These are phyloP conservation scores for Pemphigus obesinymphae DNA, from an alignment of 1,140 invertebrate species.

Conservation along the genomic window DNA sequence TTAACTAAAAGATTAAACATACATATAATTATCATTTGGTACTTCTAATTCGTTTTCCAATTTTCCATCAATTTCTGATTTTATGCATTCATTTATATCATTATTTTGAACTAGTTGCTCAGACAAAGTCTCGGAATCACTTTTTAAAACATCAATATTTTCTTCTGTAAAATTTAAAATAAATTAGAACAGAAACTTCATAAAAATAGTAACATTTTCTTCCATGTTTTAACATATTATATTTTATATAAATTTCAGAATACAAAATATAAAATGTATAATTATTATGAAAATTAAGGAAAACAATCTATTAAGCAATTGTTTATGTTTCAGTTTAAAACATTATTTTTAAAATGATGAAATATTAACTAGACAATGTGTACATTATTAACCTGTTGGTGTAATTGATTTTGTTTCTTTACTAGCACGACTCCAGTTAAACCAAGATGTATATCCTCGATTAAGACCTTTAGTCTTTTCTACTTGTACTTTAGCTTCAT, in stretches of 20 bases:
- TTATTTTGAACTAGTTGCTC: neutral
- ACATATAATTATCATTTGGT: slow-evolving; percentile 13
- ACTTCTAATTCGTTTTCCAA: neutral
- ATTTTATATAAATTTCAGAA: neutral
- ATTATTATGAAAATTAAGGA: neutral
- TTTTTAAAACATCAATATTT: slow-evolving; percentile 11
- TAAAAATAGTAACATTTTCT: neutral
- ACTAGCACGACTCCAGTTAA: slow-evolving; percentile 61
- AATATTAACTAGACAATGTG: too few species aligned
- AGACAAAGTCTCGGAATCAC: neutral
- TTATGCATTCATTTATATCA: neutral
- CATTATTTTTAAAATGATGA: too few species aligned
- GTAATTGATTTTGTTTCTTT: slow-evolving; percentile 40
- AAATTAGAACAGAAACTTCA: neutral
- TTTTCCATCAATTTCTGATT: slow-evolving; percentile 22
- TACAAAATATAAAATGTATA: neutral
- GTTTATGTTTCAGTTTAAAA: too few species aligned
- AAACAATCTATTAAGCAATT: neutral
- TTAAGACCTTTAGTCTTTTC: slow-evolving; percentile 34
- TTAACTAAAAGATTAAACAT: neutral
- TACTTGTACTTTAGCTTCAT: slow-evolving; percentile 40
- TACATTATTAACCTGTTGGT: slow-evolving; percentile 2
- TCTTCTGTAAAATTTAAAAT: neutral
- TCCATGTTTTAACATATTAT: neutral
- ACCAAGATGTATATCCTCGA: slow-evolving; percentile 61